Base-by-base conservation (phyloP, 2,888 invertebrate species). In the Sinodicranocentrus sp. region DNA sequence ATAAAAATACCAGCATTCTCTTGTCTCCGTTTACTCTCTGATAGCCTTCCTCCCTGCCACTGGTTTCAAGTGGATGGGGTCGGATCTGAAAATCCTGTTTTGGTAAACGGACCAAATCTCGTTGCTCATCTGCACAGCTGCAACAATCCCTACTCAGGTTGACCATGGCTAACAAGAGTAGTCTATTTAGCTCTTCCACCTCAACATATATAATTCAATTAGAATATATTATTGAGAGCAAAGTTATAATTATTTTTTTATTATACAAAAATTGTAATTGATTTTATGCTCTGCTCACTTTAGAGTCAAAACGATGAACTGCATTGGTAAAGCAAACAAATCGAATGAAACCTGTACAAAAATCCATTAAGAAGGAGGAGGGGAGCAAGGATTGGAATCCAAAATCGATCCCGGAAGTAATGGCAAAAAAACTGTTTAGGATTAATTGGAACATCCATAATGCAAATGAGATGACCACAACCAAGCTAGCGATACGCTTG, bases 381-480 rank as follows among this genome's bases (percentile, higher is more conserved):
- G 63, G 33, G 15, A 63, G n/a, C 3, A 63, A 28, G 17, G n/a
- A 13, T 1, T 17, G 2, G 15, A 63, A 17, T 2, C 63, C 63
- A 33, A 63, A 28, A n/a, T 63, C 63, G 3, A n/a, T 28, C 5
- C 19, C 33, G 1, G 63, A 63, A 17, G 63, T 63, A 2, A 63
- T 28, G 19, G 63, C 63, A 19, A 63, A 63, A 17, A 63, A 63
- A 17, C 63, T 6, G 17, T 63, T 28, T 2, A 63, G 33, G 17
- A 63, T 63, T 3, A 63, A 33, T 17, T 63, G 63, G 19, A 63
- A 13, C 63, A 63, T 63, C 33, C 33, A 63, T 0, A 63, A 13
- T 1, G 33, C 13, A 10, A 63, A 63, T 15, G 28, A 33, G 1
- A 63, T 10, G 2, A 13, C 33, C 5, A 17, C 2, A 0, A 63